Evolutionary conservation across 2,888 invertebrate species (phyloP), one percentile per base, ranked within the genome.

Genomic region (Smittia aterrima): DNA sequence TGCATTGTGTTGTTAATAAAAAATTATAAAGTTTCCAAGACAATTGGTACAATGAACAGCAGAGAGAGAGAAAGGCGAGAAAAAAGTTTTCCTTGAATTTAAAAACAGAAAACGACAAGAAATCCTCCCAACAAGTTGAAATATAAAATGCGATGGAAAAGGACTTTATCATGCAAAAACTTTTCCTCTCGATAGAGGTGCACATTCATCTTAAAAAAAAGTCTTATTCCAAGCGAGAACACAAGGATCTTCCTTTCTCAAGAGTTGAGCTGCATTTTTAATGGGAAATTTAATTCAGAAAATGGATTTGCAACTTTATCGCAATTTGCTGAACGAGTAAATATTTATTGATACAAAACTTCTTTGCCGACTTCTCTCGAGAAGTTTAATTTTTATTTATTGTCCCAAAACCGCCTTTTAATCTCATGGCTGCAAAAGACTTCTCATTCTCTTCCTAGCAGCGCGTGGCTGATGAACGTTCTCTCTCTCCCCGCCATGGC

Each of bases 341-440:
- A n/a, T n/a, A n/a, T n/a, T n/a, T n/a, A n/a, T n/a, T n/a, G n/a
- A n/a, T n/a, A n/a, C n/a, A n/a, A n/a, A n/a, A n/a, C n/a, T n/a
- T n/a, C n/a, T n/a, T n/a, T n/a, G n/a, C n/a, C n/a, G n/a, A n/a
- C n/a, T n/a, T 22, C n/a, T 62, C 9, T 62, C n/a, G 9, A 40
- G 32, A 68, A 24, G 41, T 68, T 68, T 68, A 68, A 68, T 68
- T 68, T 27, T 53, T 41, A 41, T 68, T 16, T 68, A 68, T 68
- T 68, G 47, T 47, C 41, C 41, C 47, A 68, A 68, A 68, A 68
- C 68, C 68, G 68, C 47, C 68, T 68, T 68, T 68, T 68, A 68
- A 68, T 68, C 68, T 68, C 18, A 18, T 47, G 68, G 68, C 41
- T 68, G 40, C 22, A 47, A 38, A 68, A 68, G 25, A 68, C 41